Percentiles rank a stretch among this genome's conserved stretches.
Conservation (phyloP, 2,797 vertebrate species). For the Enteromius paludinosus region DNA sequence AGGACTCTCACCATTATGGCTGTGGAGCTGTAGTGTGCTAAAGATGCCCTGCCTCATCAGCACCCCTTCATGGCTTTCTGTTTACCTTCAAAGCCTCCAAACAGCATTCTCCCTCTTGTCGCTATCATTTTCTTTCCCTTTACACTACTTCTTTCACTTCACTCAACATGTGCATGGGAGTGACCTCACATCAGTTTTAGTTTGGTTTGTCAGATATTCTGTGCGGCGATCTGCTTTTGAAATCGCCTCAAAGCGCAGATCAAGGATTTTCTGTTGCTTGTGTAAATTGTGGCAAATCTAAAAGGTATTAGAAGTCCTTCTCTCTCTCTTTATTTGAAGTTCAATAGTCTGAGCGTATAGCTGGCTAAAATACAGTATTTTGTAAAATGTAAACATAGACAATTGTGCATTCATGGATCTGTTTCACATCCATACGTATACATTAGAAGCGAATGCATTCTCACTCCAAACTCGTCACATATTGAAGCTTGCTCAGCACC, state of each 20-base stretch:
- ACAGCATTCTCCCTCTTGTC: slow-evolving; percentile 53
- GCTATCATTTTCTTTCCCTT: slow-evolving; percentile 66
- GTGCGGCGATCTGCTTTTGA: slow-evolving; percentile 53
- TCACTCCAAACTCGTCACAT: too few relatives aligned
- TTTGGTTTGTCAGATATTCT: slow-evolving; percentile 74
- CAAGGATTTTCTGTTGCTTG: slow-evolving; percentile 75
- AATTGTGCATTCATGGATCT: slow-evolving; percentile 17
- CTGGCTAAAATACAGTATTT: neutral
- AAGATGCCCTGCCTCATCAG: slow-evolving; percentile 69
- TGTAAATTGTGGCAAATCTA: slow-evolving; percentile 71
- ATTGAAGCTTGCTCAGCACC: too few relatives aligned
- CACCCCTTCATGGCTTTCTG: slow-evolving; percentile 70
- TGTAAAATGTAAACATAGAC: neutral
- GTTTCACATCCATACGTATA: slow-evolving; percentile 12
- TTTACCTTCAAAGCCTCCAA: slow-evolving; percentile 70
- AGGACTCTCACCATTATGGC: slow-evolving; percentile 51
- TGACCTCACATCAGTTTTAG: slow-evolving; percentile 53
- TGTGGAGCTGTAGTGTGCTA: slow-evolving; percentile 63
- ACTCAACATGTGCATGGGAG: slow-evolving; percentile 72
- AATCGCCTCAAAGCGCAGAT: slow-evolving; percentile 63
- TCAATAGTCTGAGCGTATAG: slow-evolving; percentile 77
- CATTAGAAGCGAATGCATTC: neutral
- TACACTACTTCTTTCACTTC: slow-evolving; percentile 68
- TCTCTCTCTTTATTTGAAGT: slow-evolving; percentile 78
- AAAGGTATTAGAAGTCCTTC: slow-evolving; percentile 71